Percentiles rank a stretch among this genome's conserved stretches.
Evolutionary conservation across 2,797 vertebrate genomes (phyloP).

Genomic region (Myioborus melanocephalus): DNA sequence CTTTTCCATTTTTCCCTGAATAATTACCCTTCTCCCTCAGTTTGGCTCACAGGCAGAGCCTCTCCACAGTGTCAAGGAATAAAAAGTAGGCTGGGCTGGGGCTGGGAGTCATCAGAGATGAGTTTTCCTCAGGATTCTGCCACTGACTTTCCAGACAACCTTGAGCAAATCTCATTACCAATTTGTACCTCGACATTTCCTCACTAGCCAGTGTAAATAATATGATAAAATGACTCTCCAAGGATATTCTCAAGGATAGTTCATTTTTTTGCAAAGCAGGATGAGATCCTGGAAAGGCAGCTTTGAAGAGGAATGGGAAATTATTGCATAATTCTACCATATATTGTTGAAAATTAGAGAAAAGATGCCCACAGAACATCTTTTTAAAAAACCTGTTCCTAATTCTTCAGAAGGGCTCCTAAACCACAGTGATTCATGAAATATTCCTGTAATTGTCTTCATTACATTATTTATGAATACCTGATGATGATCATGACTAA

Average conservation of each 20-base stretch:
- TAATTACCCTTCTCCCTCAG: background rate
- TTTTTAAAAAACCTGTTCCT: background rate
- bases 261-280: background rate
- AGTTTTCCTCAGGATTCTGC: background rate
- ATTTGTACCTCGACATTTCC: background rate
- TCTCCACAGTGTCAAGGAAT: background rate
- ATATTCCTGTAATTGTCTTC: background rate
- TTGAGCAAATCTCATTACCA: background rate
- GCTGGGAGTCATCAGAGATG: background rate
- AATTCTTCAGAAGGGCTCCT: background rate
- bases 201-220: background rate
- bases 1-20: background rate
- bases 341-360: background rate
- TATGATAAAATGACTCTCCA: background rate
- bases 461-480: background rate
- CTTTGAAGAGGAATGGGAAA: background rate
- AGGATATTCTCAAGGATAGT: background rate
- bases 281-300: background rate
- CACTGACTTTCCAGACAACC: constrained; percentile 10
- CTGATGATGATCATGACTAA: background rate
- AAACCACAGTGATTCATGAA: background rate
- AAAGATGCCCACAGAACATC: background rate
- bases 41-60: background rate
- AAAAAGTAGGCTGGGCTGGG: background rate
- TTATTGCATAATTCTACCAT: background rate